Base-by-base conservation (phyloP, 2,888 invertebrate species). In the Calameuta idolon region DNA sequence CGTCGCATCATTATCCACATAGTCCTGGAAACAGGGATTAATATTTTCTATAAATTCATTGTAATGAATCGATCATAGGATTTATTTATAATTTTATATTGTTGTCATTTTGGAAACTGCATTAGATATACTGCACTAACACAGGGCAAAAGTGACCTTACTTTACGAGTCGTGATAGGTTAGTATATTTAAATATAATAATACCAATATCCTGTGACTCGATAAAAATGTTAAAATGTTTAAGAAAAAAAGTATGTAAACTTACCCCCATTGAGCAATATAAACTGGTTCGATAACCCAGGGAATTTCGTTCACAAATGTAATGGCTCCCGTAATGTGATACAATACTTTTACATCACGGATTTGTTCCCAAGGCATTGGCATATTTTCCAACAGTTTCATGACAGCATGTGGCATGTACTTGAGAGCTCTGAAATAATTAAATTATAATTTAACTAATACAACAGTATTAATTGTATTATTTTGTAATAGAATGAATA, bases 1-100 rank as follows among this genome's bases (percentile, higher is more conserved):
- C 99, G 94, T 85, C 99, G 94, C 99, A 99, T 99, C 99, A 99
- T 99, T 85, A 99, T 99, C 99, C 99, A 99, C 99, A 99, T 99
- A 1, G 99, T 98, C 73, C 96, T 96, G 83, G 33, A 85, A 86
- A 81, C 30, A 55, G 12, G 55, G 55, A 55, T 23, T 23, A 55
- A 55, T 5, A 55, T 9, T 23, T 55, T 55, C 9, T 55, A 55
- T 55, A 55, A 55, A 55, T 23, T 55, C 15, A 55, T 55, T 55
- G 9, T 23, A 55, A 55, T 23, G 9, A 55, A 30, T 74, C 12
- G 74, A 68, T 12, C 31, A 73, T 23, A 34, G 31, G 73, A 37
- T 55, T 78, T 79, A 79, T 75, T 40, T 35, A 77, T 34, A 30
- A 4, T 12, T 31, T 79, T 69, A n/a, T 68, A 9, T 73, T 76